Conservation (phyloP, 2,888 invertebrate species). For the Nudaria mundana region DNA sequence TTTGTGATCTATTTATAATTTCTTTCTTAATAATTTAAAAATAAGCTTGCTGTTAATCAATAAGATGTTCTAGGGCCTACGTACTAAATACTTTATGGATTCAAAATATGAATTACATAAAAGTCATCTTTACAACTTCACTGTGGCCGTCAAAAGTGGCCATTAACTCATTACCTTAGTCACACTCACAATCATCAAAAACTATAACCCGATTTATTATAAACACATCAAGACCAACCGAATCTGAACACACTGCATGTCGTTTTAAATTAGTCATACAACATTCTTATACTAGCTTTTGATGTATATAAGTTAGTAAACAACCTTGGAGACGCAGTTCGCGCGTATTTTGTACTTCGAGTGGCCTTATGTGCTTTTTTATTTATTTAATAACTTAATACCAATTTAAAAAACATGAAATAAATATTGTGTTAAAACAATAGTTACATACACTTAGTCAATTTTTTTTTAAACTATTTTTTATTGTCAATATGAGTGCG, state of each 20-base stretch:
- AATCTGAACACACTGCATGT: slow-evolving; percentile 9
- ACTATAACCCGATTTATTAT: slow-evolving; percentile 14
- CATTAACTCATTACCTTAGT: too few species aligned
- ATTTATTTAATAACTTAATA: background rate
- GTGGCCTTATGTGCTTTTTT: slow-evolving; percentile 8
- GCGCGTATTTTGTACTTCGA: slow-evolving; percentile 14
- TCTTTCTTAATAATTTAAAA: too few species aligned
- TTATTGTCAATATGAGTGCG: slow-evolving; percentile 40
- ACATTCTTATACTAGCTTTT: slow-evolving; percentile 15
- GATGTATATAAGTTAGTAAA: slow-evolving; percentile 14
- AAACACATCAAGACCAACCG: slow-evolving; percentile 4
- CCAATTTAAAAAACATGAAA: slow-evolving; percentile 15
- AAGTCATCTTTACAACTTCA: background rate
- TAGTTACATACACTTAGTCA: slow-evolving; percentile 11
- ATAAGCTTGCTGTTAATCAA: too few species aligned
- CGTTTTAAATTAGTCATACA: slow-evolving; percentile 32
- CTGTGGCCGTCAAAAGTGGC: slow-evolving; percentile 12
- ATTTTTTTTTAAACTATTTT: slow-evolving; percentile 5
- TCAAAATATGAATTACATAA: background rate
- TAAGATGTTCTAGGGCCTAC: too few species aligned
- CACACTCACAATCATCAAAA: slow-evolving; percentile 19
- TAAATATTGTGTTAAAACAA: slow-evolving; percentile 12
- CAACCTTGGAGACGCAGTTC: slow-evolving; percentile 37
- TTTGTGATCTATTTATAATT: too few species aligned
- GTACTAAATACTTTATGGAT: too few species aligned